phyloP scores from a whole-genome alignment of 2,113 vertebrate genomes.

The Rhinopithecus roxellana region DNA sequence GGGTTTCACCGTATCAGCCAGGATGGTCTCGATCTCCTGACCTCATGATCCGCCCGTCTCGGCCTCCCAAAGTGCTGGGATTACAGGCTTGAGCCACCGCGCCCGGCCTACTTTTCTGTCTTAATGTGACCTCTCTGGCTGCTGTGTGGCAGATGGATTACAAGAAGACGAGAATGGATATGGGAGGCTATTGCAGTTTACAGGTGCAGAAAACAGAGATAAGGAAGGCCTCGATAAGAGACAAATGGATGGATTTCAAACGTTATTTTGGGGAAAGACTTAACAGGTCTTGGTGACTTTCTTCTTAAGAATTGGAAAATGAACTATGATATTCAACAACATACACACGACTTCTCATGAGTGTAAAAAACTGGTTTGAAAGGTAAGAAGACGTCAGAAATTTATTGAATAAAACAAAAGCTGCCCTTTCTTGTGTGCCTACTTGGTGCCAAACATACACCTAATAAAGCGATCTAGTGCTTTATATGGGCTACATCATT shows the following conservation, averaged over 20 bases:
- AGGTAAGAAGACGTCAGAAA: neutral
- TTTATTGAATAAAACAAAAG: neutral
- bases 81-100: no score
- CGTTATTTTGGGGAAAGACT: neutral
- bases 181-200: neutral
- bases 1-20: no score
- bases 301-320: neutral
- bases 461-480: neutral
- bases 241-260: neutral
- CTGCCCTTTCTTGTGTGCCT: neutral
- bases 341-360: neutral
- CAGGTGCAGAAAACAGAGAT: neutral
- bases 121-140: neutral
- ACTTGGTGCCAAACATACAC: neutral
- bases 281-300: neutral
- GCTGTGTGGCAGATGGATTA: fast-evolving
- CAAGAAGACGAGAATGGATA: neutral
- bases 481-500: neutral
- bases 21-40: no score
- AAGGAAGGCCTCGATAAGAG: neutral
- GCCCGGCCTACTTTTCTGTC: neutral
- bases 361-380: neutral
- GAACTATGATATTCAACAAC: neutral
- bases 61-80: no score
- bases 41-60: no score